Conservation (phyloP, 2,888 invertebrate species). For the Thera britannica region DNA sequence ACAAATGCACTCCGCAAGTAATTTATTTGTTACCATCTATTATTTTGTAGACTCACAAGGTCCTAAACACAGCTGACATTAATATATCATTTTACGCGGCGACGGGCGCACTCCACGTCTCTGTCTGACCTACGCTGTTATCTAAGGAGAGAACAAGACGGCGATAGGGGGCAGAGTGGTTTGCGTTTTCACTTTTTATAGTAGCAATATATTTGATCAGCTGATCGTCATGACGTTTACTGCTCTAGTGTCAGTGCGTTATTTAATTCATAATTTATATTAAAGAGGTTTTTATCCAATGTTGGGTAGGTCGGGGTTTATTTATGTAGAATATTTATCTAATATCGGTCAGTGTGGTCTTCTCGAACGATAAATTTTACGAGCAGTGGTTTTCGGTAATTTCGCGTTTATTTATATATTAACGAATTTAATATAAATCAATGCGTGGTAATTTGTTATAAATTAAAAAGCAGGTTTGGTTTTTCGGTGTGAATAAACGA, state of each 20-base stretch:
- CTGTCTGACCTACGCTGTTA: slow-evolving; percentile 46
- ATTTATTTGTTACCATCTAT: slow-evolving; percentile 85
- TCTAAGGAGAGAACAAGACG: slow-evolving; percentile 58
- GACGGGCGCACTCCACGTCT: slow-evolving; percentile 62
- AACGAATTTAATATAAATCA: slow-evolving; percentile 48
- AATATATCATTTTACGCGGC: slow-evolving; percentile 84
- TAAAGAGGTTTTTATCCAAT: slow-evolving; percentile 70
- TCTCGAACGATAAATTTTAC: slow-evolving; percentile 51
- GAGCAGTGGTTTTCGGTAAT: slow-evolving; percentile 51
- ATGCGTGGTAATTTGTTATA: slow-evolving; percentile 45
- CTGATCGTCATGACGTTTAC: slow-evolving; percentile 84
- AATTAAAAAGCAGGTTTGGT: slow-evolving; percentile 27
- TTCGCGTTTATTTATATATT: slow-evolving; percentile 50
- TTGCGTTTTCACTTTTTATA: slow-evolving; percentile 85
- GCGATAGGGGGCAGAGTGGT: slow-evolving; percentile 68
- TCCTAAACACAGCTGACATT: slow-evolving; percentile 85
- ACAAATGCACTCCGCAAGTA: slow-evolving; percentile 82
- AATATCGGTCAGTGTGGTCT: slow-evolving; percentile 53
- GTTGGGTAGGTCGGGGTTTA: slow-evolving; percentile 80
- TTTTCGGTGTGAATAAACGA: slow-evolving; percentile 27
- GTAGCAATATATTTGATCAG: slow-evolving; percentile 85
- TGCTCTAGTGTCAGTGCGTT: slow-evolving; percentile 71
- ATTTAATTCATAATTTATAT: slow-evolving; percentile 84
- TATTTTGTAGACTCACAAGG: slow-evolving; percentile 84
- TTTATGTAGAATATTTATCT: slow-evolving; percentile 77